Conservation (phyloP, 2,888 invertebrate genomes). For the Tetanocera ferruginea region DNA sequence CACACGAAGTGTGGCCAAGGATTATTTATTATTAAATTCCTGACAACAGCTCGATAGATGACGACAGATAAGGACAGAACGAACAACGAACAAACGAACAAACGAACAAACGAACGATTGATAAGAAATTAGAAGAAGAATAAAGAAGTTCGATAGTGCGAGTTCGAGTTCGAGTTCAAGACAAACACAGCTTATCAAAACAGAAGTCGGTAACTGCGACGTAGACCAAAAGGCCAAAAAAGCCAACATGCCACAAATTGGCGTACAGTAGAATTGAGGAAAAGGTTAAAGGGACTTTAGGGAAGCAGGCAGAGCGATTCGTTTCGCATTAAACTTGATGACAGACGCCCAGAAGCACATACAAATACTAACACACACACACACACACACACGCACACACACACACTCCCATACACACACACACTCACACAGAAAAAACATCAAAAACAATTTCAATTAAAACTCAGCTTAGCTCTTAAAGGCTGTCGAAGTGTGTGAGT, state of each 20-base stretch:
- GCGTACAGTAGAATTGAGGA: too few species aligned
- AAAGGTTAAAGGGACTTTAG: not conserved
- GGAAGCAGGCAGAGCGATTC: not conserved
- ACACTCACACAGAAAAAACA: not conserved
- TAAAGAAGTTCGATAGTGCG: not conserved
- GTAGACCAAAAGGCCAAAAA: not conserved
- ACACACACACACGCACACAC: too few species aligned
- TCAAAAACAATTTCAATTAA: constrained; percentile 5
- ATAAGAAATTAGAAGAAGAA: constrained; percentile 4
- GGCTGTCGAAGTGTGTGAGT: not conserved
- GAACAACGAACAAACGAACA: not conserved
- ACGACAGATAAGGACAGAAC: not conserved
- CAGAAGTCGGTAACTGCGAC: not conserved
- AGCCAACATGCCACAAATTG: too few species aligned
- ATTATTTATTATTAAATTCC: constrained; percentile 16
- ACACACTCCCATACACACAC: not conserved
- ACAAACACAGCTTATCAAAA: not conserved
- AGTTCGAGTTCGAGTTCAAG: not conserved
- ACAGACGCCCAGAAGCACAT: not conserved
- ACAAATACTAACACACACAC: not conserved
- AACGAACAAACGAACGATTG: not conserved
- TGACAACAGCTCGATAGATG: not conserved
- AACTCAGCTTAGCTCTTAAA: not conserved
- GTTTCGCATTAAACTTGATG: not conserved
- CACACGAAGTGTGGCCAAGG: not conserved